Conservation (phyloP, 2,888 invertebrate species). For the Latrodectus hesperus region DNA sequence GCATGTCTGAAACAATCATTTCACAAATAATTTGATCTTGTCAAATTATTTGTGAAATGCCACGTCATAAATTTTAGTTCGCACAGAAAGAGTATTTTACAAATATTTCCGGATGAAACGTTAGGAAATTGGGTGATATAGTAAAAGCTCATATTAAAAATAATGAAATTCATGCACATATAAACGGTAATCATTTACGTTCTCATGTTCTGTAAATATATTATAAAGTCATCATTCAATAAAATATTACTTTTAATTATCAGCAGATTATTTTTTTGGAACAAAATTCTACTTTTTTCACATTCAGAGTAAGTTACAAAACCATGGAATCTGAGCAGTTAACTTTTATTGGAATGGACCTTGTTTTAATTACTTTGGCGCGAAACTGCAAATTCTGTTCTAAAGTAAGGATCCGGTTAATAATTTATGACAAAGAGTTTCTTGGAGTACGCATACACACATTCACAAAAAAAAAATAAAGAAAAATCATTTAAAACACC, state of each 20-base stretch:
- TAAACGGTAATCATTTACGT: too few species aligned
- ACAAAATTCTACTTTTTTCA: constrained; percentile 19
- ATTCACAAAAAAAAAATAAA: constrained; percentile 4
- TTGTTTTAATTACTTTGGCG: constrained; percentile 41
- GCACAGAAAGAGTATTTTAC: too few species aligned
- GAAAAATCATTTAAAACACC: constrained; percentile 19
- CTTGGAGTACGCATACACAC: neutral
- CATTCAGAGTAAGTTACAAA: neutral
- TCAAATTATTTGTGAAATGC: too few species aligned
- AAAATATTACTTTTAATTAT: neutral
- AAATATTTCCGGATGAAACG: too few species aligned
- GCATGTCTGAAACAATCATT: too few species aligned
- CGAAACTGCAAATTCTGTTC: constrained; percentile 11
- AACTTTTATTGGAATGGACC: constrained; percentile 1
- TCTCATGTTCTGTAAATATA: too few species aligned
- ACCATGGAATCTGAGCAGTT: constrained; percentile 7
- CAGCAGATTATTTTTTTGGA: neutral
- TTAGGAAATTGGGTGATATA: neutral
- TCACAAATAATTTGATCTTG: too few species aligned
- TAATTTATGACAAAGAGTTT: constrained; percentile 46
- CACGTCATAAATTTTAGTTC: too few species aligned
- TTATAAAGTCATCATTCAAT: neutral
- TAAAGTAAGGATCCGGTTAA: constrained; percentile 19
- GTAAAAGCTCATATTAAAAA: neutral
- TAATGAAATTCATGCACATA: neutral